phyloP scores from a whole-genome alignment of 2,888 invertebrate genomes.

The Brassicogethes aeneus region DNA sequence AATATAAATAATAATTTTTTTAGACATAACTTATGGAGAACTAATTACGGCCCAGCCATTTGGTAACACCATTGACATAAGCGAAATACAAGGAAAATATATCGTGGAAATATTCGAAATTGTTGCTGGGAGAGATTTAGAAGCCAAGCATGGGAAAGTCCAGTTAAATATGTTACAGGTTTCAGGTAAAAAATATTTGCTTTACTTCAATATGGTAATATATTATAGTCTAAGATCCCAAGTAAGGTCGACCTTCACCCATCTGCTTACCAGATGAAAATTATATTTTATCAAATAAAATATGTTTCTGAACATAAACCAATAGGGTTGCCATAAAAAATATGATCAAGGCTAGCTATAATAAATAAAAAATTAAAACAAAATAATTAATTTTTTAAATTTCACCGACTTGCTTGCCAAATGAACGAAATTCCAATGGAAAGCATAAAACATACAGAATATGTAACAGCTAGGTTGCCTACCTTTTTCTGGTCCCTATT shows the following conservation, averaged over 20 bases:
- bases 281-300: too few species aligned
- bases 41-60: conserved; percentile 66
- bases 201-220: conserved; percentile 1
- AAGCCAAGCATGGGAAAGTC: conserved; percentile 1
- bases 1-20: conserved; percentile 22
- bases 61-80: conserved; percentile 61
- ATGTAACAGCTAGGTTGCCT: too few species aligned
- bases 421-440: too few species aligned
- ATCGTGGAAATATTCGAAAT: conserved; percentile 9
- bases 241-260: too few species aligned
- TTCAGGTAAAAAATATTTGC: conserved; percentile 6
- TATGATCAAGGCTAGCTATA: too few species aligned
- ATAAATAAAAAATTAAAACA: not conserved
- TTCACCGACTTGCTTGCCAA: too few species aligned
- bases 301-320: too few species aligned
- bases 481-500: too few species aligned
- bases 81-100: conserved; percentile 55
- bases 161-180: conserved; percentile 10
- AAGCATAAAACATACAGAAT: too few species aligned
- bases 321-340: too few species aligned
- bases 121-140: not conserved
- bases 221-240: too few species aligned
- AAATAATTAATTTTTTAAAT: not conserved
- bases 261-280: too few species aligned
- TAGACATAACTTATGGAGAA: conserved; percentile 63